Base-by-base conservation (phyloP, 2,888 invertebrate species). In the Platynereis dumerilii region DNA sequence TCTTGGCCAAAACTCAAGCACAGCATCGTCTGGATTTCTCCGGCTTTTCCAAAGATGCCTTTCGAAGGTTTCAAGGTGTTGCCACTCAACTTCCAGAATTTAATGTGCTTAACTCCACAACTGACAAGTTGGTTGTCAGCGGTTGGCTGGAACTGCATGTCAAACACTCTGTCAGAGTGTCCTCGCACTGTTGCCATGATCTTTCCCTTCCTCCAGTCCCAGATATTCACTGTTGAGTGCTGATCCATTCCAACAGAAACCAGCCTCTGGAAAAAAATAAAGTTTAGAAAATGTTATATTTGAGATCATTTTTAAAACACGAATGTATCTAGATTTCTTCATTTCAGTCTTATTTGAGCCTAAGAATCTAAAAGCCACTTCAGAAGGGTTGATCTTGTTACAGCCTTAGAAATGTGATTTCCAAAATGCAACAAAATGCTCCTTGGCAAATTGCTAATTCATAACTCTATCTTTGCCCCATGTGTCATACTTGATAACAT, bases 31-130 rank as follows among this genome's bases (percentile, higher is more conserved):
- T 84, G 84, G n/a, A 84, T 83, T 69, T 83, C 83, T 12, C 83
- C 84, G 12, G 74, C 74, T 62, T 80, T 81, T 17, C 82, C 83
- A 74, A 83, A 83, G 29, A 83, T 74, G 2, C 83, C 84, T 70
- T 84, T 84, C 69, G 80, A 80, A 15, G 78, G 74, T 17, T 80
- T 77, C 22, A 84, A 72, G 22, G 83, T 78, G 74, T 84, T 84
- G 17, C 84, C 84, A 69, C 79, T 80, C 22, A 83, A 67, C 7
- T 77, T 75, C 84, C 84, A 84, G 69, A 84, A 84, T 71, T 82
- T 83, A 67, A 84, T 83, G 71, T 84, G 84, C 67, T 84, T 84
- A 5, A 84, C 79, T 20, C 84, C 84, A 75, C 83, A 84, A 52
- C 80, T 83, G 7, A 81, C 82, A 3, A 84, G 66, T 2, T 68